A percentile compares a stretch with the other conserved stretches of the same genome.
Conservation (phyloP, 2,797 vertebrate genomes). For the Limosa lapponica region DNA sequence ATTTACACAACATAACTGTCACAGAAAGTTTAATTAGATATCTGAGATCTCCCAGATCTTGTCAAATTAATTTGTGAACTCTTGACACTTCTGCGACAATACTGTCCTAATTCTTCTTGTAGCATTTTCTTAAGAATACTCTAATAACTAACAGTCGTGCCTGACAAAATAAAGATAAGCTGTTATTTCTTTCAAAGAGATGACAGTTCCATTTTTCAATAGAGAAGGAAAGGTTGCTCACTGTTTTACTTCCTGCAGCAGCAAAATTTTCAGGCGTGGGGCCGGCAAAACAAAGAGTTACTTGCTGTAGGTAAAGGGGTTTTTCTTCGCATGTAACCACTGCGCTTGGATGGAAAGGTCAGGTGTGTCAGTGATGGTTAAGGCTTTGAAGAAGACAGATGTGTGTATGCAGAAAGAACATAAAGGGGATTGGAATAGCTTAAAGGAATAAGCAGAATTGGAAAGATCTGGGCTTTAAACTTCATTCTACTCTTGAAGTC, state of each 20-base stretch:
- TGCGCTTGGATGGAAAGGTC: constrained; percentile 64
- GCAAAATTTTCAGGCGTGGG: constrained; percentile 29
- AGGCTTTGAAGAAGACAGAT: constrained; percentile 66
- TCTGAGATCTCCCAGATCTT: constrained; percentile 37
- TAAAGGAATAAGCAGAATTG: constrained; percentile 31
- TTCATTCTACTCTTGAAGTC: constrained; percentile 35
- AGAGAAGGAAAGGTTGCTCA: neutral
- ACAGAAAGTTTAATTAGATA: constrained; percentile 36
- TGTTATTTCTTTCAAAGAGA: neutral
- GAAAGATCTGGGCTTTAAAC: constrained; percentile 43
- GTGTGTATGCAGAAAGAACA: constrained; percentile 51
- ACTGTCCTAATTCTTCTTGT: constrained; percentile 40
- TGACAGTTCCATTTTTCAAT: constrained; percentile 36
- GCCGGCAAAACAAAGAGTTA: constrained; percentile 34
- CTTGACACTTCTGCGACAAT: constrained; percentile 32
- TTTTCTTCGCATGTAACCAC: constrained; percentile 36
- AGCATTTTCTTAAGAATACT: constrained; percentile 27
- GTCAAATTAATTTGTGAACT: constrained; percentile 55
- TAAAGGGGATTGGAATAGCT: constrained; percentile 44
- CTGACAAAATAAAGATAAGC: constrained; percentile 62
- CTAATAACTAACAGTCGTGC: constrained; percentile 27
- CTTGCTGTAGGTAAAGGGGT: constrained; percentile 44
- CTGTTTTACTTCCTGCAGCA: constrained; percentile 17
- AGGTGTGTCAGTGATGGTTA: constrained; percentile 69
- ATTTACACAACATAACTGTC: constrained; percentile 39